Conservation (phyloP, 2,888 invertebrate genomes). For the Hanleya hanleyi region DNA sequence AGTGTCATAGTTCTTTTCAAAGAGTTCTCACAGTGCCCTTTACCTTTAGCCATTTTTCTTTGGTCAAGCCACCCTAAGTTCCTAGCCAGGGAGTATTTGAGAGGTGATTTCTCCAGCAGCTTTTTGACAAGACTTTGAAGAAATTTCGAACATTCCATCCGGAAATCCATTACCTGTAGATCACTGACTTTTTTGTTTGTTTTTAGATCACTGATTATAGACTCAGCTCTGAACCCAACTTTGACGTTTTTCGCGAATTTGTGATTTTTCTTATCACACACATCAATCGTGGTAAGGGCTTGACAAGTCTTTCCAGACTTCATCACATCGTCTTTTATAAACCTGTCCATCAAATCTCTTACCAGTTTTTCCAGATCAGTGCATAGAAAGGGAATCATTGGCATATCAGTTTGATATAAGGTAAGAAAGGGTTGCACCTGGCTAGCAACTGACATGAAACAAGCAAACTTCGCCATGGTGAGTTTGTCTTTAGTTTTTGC, state of each 20-base stretch:
- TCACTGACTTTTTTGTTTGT: too few relatives aligned
- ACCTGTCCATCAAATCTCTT: not conserved
- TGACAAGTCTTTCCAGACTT: not conserved
- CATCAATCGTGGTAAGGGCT: not conserved
- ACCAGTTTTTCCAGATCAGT: not conserved
- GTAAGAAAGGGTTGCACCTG: not conserved
- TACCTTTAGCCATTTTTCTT: not conserved
- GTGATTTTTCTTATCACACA: not conserved
- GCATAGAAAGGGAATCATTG: slow-evolving; percentile 8
- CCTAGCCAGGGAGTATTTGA: too few relatives aligned
- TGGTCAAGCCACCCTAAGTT: slow-evolving; percentile 1
- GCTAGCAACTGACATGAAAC: not conserved
- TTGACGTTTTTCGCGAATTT: not conserved
- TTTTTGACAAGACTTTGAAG: too few relatives aligned
- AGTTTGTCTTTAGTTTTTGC: not conserved
- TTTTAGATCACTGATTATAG: not conserved
- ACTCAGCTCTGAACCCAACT: not conserved
- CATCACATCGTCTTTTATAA: slow-evolving; percentile 4
- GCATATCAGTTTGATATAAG: slow-evolving; percentile 9
- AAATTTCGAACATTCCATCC: too few relatives aligned
- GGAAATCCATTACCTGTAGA: too few relatives aligned
- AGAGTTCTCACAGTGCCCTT: not conserved
- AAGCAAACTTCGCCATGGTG: not conserved
- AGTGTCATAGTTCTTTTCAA: slow-evolving; percentile 17
- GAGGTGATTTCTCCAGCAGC: too few relatives aligned